Percentiles rank a stretch among this genome's conserved stretches.
phyloP scores from a whole-genome alignment of 1,140 invertebrate species.

The Pachyrhynchus sulphureomaculatus region DNA sequence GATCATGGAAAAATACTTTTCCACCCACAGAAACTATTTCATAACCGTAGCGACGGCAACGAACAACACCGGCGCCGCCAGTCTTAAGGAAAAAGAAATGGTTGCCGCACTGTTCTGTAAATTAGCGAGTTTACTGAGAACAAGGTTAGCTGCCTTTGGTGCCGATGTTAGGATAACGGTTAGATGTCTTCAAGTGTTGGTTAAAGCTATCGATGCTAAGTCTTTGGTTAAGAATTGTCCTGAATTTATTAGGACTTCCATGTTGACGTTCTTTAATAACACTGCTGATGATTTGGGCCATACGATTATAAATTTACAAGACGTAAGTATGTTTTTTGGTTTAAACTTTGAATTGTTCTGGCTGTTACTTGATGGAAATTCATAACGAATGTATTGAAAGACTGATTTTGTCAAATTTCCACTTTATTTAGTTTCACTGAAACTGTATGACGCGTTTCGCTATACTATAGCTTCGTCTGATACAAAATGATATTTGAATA shows the following conservation, averaged over 20 bases:
- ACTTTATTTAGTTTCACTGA: too few relatives aligned
- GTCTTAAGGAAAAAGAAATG: conserved; percentile 99
- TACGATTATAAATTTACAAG: conserved; percentile 92
- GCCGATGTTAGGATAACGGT: conserved; percentile 97
- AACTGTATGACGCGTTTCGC: too few relatives aligned
- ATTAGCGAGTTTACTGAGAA: conserved; percentile 86
- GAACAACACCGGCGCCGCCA: conserved; percentile 90
- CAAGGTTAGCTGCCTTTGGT: conserved; percentile 92
- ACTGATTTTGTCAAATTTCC: too few relatives aligned
- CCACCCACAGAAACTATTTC: conserved; percentile 96
- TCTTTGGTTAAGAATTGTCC: conserved; percentile 97
- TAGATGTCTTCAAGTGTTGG: conserved; percentile 88
- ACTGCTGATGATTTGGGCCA: conserved; percentile 96
- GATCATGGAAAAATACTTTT: conserved; percentile 99
- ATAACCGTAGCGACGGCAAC: conserved; percentile 89
- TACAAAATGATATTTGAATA: too few relatives aligned
- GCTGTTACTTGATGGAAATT: too few relatives aligned
- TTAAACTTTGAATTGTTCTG: too few relatives aligned
- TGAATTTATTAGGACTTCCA: conserved; percentile 97
- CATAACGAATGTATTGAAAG: too few relatives aligned
- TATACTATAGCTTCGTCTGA: too few relatives aligned
- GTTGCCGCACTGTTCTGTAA: conserved; percentile 97
- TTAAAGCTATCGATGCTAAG: conserved; percentile 95
- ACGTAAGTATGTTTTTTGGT: conserved; percentile 55
- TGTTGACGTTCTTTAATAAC: conserved; percentile 99